phyloP scores from a whole-genome alignment of 2,113 vertebrate species.

The Smithornis capensis region DNA sequence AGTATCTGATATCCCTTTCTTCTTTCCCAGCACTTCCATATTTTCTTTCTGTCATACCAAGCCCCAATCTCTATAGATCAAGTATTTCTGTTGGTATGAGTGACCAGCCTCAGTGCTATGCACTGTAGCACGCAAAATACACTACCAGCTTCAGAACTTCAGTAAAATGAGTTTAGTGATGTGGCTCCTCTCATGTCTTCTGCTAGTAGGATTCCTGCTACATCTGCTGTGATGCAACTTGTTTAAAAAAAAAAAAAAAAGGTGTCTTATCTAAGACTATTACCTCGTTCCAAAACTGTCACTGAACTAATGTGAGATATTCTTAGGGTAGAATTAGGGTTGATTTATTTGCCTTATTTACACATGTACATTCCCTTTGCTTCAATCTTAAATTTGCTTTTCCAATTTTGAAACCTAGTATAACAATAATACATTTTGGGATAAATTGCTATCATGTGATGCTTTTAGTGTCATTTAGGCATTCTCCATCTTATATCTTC shows the following conservation, averaged over 20 bases:
- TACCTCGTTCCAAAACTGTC: background rate
- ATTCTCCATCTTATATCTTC: background rate
- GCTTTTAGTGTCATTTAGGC: background rate
- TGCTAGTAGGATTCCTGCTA: background rate
- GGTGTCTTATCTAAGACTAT: background rate
- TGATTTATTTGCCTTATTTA: background rate
- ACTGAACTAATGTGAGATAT: background rate
- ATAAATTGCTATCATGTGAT: background rate
- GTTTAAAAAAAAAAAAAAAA: background rate
- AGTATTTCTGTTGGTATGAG: background rate
- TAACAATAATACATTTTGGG: background rate
- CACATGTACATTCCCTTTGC: background rate
- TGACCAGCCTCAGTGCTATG: background rate
- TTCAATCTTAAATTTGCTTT: background rate
- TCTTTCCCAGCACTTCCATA: background rate
- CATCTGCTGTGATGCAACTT: background rate
- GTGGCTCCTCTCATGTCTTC: background rate
- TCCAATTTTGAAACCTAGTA: background rate
- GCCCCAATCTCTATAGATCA: accelerated
- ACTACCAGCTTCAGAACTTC: background rate
- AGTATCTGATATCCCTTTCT: background rate
- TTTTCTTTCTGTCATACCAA: background rate
- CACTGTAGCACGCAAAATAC: background rate
- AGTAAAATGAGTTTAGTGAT: background rate
- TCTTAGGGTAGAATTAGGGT: background rate